These are phyloP conservation scores for Acropora yongei DNA, from an alignment of 64 coral and sea anemone species.

Conservation along the genomic window DNA sequence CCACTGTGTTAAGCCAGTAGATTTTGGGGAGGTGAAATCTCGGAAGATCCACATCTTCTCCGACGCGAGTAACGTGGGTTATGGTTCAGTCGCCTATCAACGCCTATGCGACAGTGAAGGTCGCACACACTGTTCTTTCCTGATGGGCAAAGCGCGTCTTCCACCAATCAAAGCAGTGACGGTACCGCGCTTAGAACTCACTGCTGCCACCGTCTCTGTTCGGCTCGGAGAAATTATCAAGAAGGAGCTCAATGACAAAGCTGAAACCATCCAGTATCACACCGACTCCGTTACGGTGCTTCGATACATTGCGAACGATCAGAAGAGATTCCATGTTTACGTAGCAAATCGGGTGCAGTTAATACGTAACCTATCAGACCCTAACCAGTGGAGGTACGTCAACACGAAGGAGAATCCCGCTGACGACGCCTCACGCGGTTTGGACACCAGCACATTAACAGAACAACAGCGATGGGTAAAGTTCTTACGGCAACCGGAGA, in stretches of 20 bases:
- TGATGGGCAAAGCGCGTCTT: conserved; percentile 30
- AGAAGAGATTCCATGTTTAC: conserved; percentile 4
- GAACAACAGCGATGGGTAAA: background rate
- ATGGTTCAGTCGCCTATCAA: conserved; percentile 3
- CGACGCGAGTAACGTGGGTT: background rate
- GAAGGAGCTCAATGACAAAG: too few relatives aligned
- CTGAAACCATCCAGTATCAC: too few relatives aligned
- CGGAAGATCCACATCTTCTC: conserved; percentile 16
- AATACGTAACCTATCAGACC: background rate
- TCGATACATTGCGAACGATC: background rate
- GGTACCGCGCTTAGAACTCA: too few relatives aligned
- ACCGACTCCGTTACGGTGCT: too few relatives aligned
- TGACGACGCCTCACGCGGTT: background rate
- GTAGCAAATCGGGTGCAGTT: background rate
- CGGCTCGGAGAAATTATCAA: too few relatives aligned
- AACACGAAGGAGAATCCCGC: background rate
- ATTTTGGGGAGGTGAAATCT: background rate
- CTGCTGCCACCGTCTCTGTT: too few relatives aligned
- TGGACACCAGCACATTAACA: background rate
- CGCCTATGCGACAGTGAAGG: background rate
- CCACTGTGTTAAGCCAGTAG: conserved; percentile 13
- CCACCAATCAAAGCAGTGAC: conserved; percentile 14
- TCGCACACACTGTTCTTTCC: conserved; percentile 6
- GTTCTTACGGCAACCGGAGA: conserved; percentile 1
- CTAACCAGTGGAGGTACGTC: conserved; percentile 5